These are phyloP conservation scores for Odontothrips loti DNA, from an alignment of 2,888 invertebrate species.

Conservation along the genomic window DNA sequence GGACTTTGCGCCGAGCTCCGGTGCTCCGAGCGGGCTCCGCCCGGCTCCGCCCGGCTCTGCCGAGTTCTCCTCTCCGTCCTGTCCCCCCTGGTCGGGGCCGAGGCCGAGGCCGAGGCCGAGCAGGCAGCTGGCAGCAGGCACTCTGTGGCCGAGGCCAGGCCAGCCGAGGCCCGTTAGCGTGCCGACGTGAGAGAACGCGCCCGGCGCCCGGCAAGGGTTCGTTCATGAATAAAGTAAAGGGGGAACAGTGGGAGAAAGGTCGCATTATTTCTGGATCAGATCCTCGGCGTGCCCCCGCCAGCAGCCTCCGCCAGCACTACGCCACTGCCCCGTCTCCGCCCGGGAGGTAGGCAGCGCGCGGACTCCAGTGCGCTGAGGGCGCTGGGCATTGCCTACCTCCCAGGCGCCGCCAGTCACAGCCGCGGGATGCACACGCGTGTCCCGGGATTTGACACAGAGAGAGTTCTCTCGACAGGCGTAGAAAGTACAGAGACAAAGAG, in stretches of 20 bases:
- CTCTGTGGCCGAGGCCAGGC: background rate
- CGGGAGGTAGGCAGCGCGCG: background rate
- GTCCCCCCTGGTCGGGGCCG: too few species aligned
- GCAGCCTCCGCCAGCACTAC: constrained; percentile 26
- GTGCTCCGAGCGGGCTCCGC: too few species aligned
- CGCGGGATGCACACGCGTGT: too few species aligned
- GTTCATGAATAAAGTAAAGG: constrained; percentile 16
- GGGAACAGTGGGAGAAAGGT: background rate
- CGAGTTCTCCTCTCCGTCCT: too few species aligned
- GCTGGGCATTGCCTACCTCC: background rate
- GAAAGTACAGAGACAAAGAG: background rate
- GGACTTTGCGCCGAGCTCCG: too few species aligned
- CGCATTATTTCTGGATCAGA: constrained; percentile 21
- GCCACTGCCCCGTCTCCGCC: constrained; percentile 27
- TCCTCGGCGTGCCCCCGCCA: constrained; percentile 14
- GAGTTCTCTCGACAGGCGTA: background rate
- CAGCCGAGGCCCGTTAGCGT: background rate
- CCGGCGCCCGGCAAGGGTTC: constrained; percentile 4
- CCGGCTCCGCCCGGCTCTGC: too few species aligned
- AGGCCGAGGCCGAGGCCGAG: too few species aligned
- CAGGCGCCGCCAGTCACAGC: too few species aligned
- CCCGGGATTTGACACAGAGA: background rate
- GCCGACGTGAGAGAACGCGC: constrained; percentile 6
- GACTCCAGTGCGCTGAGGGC: background rate
- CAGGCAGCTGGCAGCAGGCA: too few species aligned